phyloP scores from a whole-genome alignment of 2,888 invertebrate species.

The Euplexia lucipara region DNA sequence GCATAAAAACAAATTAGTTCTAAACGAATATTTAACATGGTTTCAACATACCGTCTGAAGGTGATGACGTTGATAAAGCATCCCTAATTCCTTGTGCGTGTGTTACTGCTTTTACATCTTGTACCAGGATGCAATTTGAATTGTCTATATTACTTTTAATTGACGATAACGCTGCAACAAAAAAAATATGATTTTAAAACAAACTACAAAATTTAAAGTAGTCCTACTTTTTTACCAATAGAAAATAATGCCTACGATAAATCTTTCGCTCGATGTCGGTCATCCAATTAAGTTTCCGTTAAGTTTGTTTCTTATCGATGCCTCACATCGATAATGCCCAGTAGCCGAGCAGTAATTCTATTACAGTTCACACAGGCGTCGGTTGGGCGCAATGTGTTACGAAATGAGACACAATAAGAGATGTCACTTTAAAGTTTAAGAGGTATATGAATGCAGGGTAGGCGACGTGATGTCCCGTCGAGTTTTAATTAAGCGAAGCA shows the following conservation, averaged over 20 bases:
- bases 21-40: neutral
- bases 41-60: constrained; percentile 83
- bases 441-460: constrained; percentile 76
- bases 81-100: constrained; percentile 96
- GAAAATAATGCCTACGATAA: constrained; percentile 69
- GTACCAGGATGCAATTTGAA: constrained; percentile 97
- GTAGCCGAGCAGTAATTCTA: constrained; percentile 83
- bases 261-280: constrained; percentile 76
- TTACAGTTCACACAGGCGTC: constrained; percentile 79
- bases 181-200: constrained; percentile 57
- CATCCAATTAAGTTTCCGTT: constrained; percentile 83
- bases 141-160: constrained; percentile 97
- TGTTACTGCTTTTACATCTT: constrained; percentile 96
- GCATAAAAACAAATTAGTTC: neutral
- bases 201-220: constrained; percentile 28
- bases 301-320: constrained; percentile 80
- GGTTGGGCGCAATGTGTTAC: constrained; percentile 74
- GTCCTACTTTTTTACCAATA: constrained; percentile 57
- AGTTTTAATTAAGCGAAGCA: constrained; percentile 88
- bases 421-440: constrained; percentile 79
- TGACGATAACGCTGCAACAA: constrained; percentile 96
- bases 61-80: constrained; percentile 90
- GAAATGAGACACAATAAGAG: constrained; percentile 81
- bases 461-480: constrained; percentile 86
- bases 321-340: constrained; percentile 79